Evolutionary conservation across 2,113 vertebrate species (phyloP).

Genomic region (Fregetta grallaria): DNA sequence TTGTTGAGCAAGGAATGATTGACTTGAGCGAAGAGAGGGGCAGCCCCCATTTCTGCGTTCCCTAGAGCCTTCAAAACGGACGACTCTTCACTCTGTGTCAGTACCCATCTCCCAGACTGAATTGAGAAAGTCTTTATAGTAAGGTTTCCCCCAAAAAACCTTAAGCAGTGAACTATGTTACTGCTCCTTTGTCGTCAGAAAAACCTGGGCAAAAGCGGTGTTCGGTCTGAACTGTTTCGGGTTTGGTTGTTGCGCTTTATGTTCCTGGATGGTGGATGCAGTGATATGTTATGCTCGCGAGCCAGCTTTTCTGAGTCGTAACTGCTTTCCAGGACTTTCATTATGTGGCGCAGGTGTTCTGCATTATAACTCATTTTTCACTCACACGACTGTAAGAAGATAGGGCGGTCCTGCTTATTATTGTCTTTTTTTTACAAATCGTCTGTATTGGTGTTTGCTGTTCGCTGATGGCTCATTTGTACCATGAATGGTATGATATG

Average conservation of each 20-base stretch:
- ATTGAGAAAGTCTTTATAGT: background rate
- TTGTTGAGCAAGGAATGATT: rapidly evolving
- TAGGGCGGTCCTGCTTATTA: constrained; percentile 45
- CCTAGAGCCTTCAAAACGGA: background rate
- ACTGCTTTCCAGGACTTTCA: constrained; percentile 67
- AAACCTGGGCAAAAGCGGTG: background rate
- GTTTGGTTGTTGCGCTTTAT: background rate
- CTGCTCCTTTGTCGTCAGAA: background rate
- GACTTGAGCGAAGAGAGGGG: background rate
- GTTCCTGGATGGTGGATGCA: background rate
- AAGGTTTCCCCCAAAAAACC: background rate
- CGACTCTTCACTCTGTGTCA: background rate
- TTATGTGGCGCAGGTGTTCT: constrained; percentile 73
- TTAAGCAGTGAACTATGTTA: background rate
- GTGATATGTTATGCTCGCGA: background rate
- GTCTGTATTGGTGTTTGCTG: constrained; percentile 43
- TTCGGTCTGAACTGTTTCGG: background rate
- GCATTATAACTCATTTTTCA: constrained; percentile 64
- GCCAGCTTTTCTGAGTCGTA: constrained; percentile 61
- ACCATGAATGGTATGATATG: constrained; percentile 56
- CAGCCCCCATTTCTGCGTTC: background rate
- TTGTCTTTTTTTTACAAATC: constrained; percentile 56
- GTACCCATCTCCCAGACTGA: background rate
- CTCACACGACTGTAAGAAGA: constrained; percentile 64
- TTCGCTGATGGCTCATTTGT: constrained; percentile 69